Base-by-base conservation (phyloP, 2,797 vertebrate genomes). In the Epinephelus coioides region DNA sequence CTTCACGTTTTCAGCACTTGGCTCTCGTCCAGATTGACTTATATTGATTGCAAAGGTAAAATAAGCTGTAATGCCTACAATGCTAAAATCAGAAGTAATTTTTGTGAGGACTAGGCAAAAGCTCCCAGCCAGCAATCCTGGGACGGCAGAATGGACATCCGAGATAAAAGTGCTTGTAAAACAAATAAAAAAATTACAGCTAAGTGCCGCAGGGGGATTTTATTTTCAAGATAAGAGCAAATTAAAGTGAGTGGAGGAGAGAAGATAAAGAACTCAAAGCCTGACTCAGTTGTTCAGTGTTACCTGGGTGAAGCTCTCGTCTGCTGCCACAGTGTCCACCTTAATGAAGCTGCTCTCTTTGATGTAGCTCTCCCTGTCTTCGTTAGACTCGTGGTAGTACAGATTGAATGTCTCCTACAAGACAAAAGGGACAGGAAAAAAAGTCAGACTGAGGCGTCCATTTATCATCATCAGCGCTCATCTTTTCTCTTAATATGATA, bases 301-400 rank as follows among this genome's bases (percentile, higher is more conserved):
- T 94, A 99, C 98, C 93, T 99, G 98, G 7, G 98, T 99, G 95
- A 99, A 99, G 93, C 98, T 99, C 95, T 99, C 98, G 4, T 99
- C 98, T 0, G 98, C 98, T 1, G 98, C 98, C 0, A 99, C 97
- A 4, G 98, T 99, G 95, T 99, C 98, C 1, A 99, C 98, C 94
- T 99, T 99, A 89, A 95, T 95, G 91, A 98, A 99, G 92, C 97
- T 97, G 94, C 96, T 98, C 93, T 99, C 98, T 59, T 97, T 96
- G 91, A 99, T 98, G 89, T 97, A 99, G 76, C 96, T 96, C 85
- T 99, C 98, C 84, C 97, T 97, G 90, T 99, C 98, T 0, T 98
- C 98, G 82, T 98, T 98, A 15, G 98, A 99, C 82, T 99, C 98
- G 0, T 99, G 98, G 93, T 98, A 99, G 92, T 99, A 99, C 47